These are phyloP conservation scores for Sinosuthora webbiana DNA, from an alignment of 2,113 vertebrate genomes.

Conservation along the genomic window DNA sequence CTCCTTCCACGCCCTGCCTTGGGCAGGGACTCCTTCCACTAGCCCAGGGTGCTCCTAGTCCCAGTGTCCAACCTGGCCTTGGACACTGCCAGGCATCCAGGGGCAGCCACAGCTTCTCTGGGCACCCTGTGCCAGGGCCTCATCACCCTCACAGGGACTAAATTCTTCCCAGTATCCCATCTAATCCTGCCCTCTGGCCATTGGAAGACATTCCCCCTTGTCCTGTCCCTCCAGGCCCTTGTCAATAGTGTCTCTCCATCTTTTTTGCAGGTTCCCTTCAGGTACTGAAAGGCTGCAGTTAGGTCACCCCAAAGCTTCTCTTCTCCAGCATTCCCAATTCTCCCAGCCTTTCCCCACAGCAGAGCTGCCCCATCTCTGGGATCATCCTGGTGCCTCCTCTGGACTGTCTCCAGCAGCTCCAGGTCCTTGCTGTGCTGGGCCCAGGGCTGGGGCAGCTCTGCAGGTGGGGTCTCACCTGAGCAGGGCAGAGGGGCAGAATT, in stretches of 20 bases:
- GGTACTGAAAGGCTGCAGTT: fast-evolving
- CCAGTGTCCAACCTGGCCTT: fast-evolving
- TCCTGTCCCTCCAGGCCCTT: background rate
- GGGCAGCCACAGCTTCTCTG: background rate
- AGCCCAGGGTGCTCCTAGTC: fast-evolving
- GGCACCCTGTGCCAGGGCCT: background rate
- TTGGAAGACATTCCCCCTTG: background rate
- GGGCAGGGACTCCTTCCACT: background rate
- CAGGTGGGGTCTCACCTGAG: background rate
- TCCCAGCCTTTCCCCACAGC: background rate
- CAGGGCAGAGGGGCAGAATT: background rate
- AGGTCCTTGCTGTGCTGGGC: background rate
- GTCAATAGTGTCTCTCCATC: background rate
- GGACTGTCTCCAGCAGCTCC: background rate
- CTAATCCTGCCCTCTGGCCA: background rate
- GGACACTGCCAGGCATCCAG: background rate
- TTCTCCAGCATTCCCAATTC: background rate
- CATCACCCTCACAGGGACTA: fast-evolving
- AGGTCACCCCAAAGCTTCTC: background rate
- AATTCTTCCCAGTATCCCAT: background rate
- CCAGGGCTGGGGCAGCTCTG: background rate
- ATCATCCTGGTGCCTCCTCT: background rate
- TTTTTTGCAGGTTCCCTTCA: background rate
- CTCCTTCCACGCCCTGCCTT: background rate
- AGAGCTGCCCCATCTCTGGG: background rate